Evolutionary conservation across 2,113 vertebrate species (phyloP).

Genomic region (Nerophis ophidion): DNA sequence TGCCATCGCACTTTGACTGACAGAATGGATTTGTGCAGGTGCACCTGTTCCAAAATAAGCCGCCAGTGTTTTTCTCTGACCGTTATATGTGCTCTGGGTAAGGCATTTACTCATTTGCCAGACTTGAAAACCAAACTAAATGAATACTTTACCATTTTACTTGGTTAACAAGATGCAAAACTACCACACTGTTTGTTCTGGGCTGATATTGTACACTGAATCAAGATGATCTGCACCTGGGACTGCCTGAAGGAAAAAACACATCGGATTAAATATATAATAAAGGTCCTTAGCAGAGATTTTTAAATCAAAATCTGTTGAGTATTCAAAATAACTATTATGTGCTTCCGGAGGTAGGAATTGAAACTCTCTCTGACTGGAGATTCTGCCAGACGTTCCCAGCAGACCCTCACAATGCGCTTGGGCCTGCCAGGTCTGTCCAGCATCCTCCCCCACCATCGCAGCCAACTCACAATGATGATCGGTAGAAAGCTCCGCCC

Average conservation of each 20-base stretch:
- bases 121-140: background rate
- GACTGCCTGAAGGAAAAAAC: background rate
- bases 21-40: background rate
- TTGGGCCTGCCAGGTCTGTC: too few species aligned
- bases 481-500: too few species aligned
- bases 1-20: background rate
- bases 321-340: too few species aligned
- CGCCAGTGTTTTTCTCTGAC: background rate
- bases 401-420: too few species aligned
- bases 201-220: background rate
- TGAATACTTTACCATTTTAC: background rate
- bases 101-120: background rate
- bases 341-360: too few species aligned
- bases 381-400: too few species aligned
- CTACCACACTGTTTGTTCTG: background rate
- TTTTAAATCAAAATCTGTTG: background rate
- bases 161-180: background rate
- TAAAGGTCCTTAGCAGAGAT: background rate
- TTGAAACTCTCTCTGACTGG: too few species aligned
- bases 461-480: too few species aligned
- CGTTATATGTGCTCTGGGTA: background rate
- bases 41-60: background rate
- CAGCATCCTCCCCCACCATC: too few species aligned
- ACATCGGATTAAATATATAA: background rate
- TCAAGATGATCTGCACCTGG: background rate